These are phyloP conservation scores for Archilochus colubris DNA, from an alignment of 2,113 vertebrate genomes.

Conservation along the genomic window DNA sequence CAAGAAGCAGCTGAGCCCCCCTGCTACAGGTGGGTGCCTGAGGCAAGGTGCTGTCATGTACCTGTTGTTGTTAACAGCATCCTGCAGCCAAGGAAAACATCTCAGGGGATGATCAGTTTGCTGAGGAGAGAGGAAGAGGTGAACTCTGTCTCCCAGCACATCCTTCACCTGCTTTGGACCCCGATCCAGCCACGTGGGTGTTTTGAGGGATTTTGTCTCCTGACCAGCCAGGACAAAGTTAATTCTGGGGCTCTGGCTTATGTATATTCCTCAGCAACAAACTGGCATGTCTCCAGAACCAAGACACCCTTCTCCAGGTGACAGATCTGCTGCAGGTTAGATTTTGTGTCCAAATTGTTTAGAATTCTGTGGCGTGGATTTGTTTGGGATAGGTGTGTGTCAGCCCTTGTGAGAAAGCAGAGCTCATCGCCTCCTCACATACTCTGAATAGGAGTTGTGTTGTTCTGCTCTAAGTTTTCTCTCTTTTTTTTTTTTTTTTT, in stretches of 20 bases:
- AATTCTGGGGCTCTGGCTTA: neutral
- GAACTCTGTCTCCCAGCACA: neutral
- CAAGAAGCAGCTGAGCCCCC: neutral
- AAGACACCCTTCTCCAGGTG: neutral
- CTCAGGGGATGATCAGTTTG: neutral
- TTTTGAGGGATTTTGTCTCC: neutral
- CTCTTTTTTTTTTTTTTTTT: too few relatives aligned
- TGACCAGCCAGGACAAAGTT: neutral
- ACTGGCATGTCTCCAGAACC: neutral
- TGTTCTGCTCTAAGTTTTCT: neutral
- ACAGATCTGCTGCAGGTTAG: neutral
- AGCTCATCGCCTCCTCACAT: accelerated
- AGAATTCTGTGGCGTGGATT: accelerated
- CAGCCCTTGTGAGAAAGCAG: neutral
- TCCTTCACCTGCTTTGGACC: neutral
- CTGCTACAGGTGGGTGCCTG: neutral
- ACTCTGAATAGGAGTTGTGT: neutral
- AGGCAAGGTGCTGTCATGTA: neutral
- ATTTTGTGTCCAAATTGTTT: neutral
- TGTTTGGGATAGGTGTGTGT: neutral
- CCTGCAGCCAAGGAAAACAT: neutral
- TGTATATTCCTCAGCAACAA: neutral
- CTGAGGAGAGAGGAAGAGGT: neutral
- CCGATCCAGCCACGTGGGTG: accelerated
- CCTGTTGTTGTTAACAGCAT: neutral